Evolutionary conservation across 2,888 invertebrate species (phyloP).

Genomic region (Scelioninae gen. 1): DNA sequence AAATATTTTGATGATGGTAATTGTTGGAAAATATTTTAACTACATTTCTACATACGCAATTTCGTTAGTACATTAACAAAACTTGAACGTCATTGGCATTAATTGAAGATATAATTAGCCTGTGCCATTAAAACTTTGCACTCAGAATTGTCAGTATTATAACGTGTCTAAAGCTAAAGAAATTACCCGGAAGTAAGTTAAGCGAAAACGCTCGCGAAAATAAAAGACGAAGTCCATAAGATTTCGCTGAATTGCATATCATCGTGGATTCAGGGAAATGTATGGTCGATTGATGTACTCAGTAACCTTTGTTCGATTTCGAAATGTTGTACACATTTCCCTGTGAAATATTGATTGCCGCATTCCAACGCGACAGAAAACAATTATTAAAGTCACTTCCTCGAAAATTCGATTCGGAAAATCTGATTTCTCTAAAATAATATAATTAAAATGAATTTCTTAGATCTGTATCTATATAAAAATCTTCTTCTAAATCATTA

Average conservation of each 20-base stretch:
- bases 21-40: too few relatives aligned
- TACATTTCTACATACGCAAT: too few relatives aligned
- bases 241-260: conserved; percentile 36
- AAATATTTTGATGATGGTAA: too few relatives aligned
- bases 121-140: background rate
- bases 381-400: background rate
- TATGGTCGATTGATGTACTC: conserved; percentile 32
- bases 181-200: conserved; percentile 34
- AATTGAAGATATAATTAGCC: background rate
- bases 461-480: too few relatives aligned
- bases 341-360: conserved; percentile 25
- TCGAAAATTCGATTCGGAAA: background rate
- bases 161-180: conserved; percentile 8
- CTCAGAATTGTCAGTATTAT: background rate
- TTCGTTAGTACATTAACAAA: too few relatives aligned
- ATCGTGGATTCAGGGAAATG: conserved; percentile 30
- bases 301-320: conserved; percentile 2
- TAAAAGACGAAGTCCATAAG: conserved; percentile 41
- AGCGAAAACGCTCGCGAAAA: conserved; percentile 10
- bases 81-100: too few relatives aligned
- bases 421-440: background rate
- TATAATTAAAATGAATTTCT: too few relatives aligned
- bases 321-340: conserved; percentile 19
- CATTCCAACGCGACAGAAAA: conserved; percentile 4
- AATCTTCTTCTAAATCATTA: too few relatives aligned